Evolutionary conservation across 2,113 vertebrate genomes (phyloP), one percentile per base, ranked within the genome.

Genomic region (Phocoena phocoena): DNA sequence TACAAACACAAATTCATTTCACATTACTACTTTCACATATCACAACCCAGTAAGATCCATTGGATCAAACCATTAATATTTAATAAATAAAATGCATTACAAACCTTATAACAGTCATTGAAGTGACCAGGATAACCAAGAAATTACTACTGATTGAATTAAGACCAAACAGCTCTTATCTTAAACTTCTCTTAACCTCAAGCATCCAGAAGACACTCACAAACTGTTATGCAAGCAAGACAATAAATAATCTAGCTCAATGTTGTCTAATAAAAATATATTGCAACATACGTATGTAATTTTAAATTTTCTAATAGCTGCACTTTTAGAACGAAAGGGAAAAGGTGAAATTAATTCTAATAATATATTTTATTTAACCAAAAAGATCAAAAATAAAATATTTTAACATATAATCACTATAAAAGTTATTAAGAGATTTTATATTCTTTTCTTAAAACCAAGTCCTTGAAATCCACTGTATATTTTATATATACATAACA

Each of bases 1-100:
- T 47, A 89, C 25, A 96, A 91, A 92, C n/a, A 95, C 7, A 92
- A 85, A 94, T 55, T 62, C 58, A 14, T 82, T 92, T 97, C 89
- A 60, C 2, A 18, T 93, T 84, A 79, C 11, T 53, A 15, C 33
- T 88, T 94, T 84, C 63, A 94, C n/a, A 76, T 74, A 96, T 62
- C 65, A 90, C 11, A 93, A 88, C 5, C 93, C 3, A 68, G 0
- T 25, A 93, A 67, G 8, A 93, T 68, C 13, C 0, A 94, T 2
- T 62, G n/a, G 2, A 95, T 74, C 28, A 96, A 90, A 10, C 65
- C 2, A 97, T 21, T 90, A 93, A 44, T 83, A 95, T 88, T 84
- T 96, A 92, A 88, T 47, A 94, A 70, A 89, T 25, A 88, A 93
- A 96, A n/a, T 76, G 15, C 4, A 31, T 92, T 90, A 84, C 31